Evolutionary conservation across 92 coral and sea anemone species (phyloP), one percentile per base, ranked within the genome.

Genomic region (Epizoanthus rinbou): DNA sequence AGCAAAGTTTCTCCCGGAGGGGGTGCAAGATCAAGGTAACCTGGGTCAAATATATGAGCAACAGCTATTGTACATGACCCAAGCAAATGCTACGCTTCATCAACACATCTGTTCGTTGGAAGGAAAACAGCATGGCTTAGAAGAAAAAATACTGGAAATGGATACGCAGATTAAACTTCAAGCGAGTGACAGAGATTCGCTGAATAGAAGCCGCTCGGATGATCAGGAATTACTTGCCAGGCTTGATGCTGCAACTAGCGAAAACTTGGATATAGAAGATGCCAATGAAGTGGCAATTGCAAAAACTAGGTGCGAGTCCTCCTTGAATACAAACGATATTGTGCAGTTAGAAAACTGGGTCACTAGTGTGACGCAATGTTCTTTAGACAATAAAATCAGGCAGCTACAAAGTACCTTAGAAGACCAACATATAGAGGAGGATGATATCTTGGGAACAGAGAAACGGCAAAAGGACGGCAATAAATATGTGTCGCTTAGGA

Each of bases 161-260:
- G 64, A 56, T 24, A 35, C 52, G 17, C 45, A 54, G 37, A 25
- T 33, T 14, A 22, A 31, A 8, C 0, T 3, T 31, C 45, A 66
- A 15, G 2, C 72, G 19, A 50, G 64, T 14, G 8, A 57, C 24
- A n/a, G 37, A 28, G 17, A 28, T 7, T 74, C 54, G 54, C 54
- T 50, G 15, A 50, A 50, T 50, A 11, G 25, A 23, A 74, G 50
- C 41, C 62, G 21, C 47, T 62, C 71, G 7, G n/a, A 78, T 21
- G 35, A 78, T 4, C 82, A 78, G 11, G 82, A 60, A 21, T 43
- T 78, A 43, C 17, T 78, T 33, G 57, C 43, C 23, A 22, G 64
- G 13, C 70, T 78, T 39, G 71, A 78, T 19, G 82, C 82, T 14
- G 41, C 28, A 13, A 62, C 71, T 14, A 11, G 11, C 16, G 52